Evolutionary conservation across 2,113 vertebrate species (phyloP).

Genomic region (Sinosuthora webbiana): DNA sequence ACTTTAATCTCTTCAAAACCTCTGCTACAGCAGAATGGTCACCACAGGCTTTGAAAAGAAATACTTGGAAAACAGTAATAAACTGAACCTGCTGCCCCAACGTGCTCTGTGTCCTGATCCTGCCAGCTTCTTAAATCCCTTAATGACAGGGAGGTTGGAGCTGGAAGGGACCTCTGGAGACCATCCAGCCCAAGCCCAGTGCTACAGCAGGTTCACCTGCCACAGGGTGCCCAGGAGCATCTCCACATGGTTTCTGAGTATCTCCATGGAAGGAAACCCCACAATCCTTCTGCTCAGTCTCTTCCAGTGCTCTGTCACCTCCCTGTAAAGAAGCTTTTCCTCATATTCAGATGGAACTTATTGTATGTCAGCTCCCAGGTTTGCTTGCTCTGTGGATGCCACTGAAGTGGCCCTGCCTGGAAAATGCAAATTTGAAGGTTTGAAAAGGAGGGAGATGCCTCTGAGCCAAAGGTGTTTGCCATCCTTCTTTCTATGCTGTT

Average conservation of each 20-base stretch:
- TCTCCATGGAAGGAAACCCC: not conserved
- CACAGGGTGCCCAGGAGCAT: not conserved
- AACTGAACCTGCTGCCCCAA: not conserved
- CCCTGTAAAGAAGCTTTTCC: not conserved
- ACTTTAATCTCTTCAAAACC: not conserved
- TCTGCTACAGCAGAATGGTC: not conserved
- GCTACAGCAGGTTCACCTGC: not conserved
- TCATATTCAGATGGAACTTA: not conserved
- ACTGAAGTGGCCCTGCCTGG: not conserved
- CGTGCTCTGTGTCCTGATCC: not conserved
- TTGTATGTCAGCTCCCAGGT: not conserved
- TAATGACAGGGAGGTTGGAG: not conserved
- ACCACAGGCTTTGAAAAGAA: not conserved
- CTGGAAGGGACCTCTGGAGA: not conserved
- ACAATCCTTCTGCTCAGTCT: not conserved
- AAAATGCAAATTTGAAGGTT: not conserved
- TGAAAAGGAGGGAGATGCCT: not conserved
- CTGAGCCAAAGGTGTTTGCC: not conserved
- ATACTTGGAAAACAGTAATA: not conserved
- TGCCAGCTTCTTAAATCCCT: not conserved
- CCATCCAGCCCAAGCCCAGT: not conserved
- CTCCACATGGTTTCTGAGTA: accelerated
- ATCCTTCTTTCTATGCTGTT: not conserved
- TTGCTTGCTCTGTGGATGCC: not conserved
- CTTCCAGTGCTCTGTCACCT: not conserved